Base-by-base conservation (phyloP, 2,888 invertebrate species). In the Julus scandinavius region DNA sequence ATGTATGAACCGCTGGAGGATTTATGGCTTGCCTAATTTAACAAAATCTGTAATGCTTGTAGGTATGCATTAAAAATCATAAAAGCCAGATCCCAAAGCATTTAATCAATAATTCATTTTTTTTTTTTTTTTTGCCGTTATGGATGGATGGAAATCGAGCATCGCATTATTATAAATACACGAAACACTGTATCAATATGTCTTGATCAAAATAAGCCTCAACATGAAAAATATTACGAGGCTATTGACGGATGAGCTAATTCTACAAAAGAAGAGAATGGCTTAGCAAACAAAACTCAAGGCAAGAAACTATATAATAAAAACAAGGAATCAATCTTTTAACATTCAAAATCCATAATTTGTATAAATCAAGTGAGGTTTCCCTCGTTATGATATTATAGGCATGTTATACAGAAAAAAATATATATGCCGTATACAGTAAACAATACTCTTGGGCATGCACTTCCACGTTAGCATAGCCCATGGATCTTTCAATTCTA, bases 11-110 rank as follows among this genome's bases (percentile, higher is more conserved):
- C 63, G 63, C 63, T 20, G 63, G 20, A 63, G 63, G 63, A 63
- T 63, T 63, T n/a, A n/a, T 63, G n/a, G n/a, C 63, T 6, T 63
- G 63, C 20, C 17, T 63, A 63, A 63, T 63, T 63, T n/a, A 63
- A 63, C 63, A n/a, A 63, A 63, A 63, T 63, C 63, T n/a, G n/a
- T 20, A n/a, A 63, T 63, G 63, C 63, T n/a, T 63, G 63, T 63
- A 63, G 5, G 63, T 4, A n/a, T n/a, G n/a, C 63, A 63, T 63
- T 63, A 63, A 63, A 63, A 63, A 63, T 58, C 58, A 58, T 58
- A 58, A 17, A 58, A 58, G 63, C 63, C n/a, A 63, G 1, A 63
- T 63, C 63, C n/a, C n/a, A 20, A 6, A n/a, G 63, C n/a, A 63
- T 63, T 63, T n/a, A 63, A 63, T 63, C 63, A 63, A 63, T 54